Evolutionary conservation across 2,797 vertebrate species (phyloP).

Genomic region (Tolypeutes matacus): DNA sequence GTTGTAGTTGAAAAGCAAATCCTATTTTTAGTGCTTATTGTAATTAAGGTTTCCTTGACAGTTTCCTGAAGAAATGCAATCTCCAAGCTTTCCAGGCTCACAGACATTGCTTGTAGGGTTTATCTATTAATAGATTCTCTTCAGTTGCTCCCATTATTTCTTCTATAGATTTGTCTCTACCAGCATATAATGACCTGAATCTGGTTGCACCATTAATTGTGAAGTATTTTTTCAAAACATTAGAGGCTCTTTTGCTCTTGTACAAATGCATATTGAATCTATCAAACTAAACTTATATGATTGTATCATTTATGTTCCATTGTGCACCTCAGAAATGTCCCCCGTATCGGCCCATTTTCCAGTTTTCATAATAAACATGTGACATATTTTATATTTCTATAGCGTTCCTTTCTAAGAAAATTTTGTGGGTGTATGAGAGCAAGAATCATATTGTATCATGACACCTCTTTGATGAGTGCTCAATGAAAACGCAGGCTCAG

Average conservation of each 20-base stretch:
- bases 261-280: constrained; percentile 80
- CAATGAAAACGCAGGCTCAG: not conserved
- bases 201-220: constrained; percentile 84
- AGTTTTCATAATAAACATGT: constrained; percentile 4
- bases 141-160: constrained; percentile 49
- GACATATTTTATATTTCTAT: not conserved
- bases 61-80: constrained; percentile 60
- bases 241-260: constrained; percentile 81
- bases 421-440: not conserved
- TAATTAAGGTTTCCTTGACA: constrained; percentile 46
- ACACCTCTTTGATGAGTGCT: not conserved
- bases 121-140: constrained; percentile 72
- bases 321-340: constrained; percentile 61
- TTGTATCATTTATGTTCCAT: constrained; percentile 41
- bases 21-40: constrained; percentile 49
- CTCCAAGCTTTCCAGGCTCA: not conserved
- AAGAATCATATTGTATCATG: not conserved
- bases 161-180: constrained; percentile 79
- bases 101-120: constrained; percentile 32
- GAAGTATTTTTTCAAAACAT: constrained; percentile 86
- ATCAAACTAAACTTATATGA: constrained; percentile 76
- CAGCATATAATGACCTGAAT: constrained; percentile 81
- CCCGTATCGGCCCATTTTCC: constrained; percentile 58
- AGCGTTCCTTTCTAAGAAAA: not conserved
- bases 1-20: not conserved